These are phyloP conservation scores for Melanogrammus aeglefinus DNA, from an alignment of 2,797 vertebrate species.

Conservation along the genomic window DNA sequence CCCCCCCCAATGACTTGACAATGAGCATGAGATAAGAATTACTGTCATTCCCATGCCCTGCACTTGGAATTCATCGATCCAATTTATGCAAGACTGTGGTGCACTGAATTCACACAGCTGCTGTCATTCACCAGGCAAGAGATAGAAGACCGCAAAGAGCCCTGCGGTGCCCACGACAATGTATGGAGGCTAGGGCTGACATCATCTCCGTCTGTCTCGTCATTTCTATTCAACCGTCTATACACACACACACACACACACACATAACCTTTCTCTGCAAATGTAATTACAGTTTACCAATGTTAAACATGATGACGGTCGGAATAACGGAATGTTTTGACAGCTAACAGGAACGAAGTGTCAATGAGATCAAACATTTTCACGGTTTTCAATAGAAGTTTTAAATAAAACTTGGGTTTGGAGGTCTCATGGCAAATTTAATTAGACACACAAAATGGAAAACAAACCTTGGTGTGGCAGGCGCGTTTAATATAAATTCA, in stretches of 20 bases:
- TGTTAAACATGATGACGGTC: slow-evolving; percentile 25
- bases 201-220: slow-evolving; percentile 1
- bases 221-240: not conserved
- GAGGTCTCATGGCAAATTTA: slow-evolving; percentile 41
- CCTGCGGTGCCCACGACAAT: not conserved
- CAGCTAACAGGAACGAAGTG: slow-evolving; percentile 30
- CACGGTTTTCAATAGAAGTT: not conserved
- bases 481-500: slow-evolving; percentile 49
- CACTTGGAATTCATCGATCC: slow-evolving; percentile 9
- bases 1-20: not conserved
- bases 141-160: slow-evolving; percentile 13
- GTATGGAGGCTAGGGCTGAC: not conserved
- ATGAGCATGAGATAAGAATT: slow-evolving; percentile 5
- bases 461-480: slow-evolving; percentile 33
- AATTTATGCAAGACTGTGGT: slow-evolving; percentile 13
- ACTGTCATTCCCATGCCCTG: slow-evolving; percentile 1
- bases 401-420: not conserved
- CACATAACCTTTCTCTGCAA: slow-evolving; percentile 9
- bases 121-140: slow-evolving; percentile 17
- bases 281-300: slow-evolving; percentile 28
- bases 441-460: slow-evolving; percentile 60
- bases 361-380: not conserved
- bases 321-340: slow-evolving; percentile 26
- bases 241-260: not conserved
- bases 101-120: slow-evolving; percentile 12